phyloP scores from a whole-genome alignment of 2,797 vertebrate genomes.

The Acanthurus tractus region DNA sequence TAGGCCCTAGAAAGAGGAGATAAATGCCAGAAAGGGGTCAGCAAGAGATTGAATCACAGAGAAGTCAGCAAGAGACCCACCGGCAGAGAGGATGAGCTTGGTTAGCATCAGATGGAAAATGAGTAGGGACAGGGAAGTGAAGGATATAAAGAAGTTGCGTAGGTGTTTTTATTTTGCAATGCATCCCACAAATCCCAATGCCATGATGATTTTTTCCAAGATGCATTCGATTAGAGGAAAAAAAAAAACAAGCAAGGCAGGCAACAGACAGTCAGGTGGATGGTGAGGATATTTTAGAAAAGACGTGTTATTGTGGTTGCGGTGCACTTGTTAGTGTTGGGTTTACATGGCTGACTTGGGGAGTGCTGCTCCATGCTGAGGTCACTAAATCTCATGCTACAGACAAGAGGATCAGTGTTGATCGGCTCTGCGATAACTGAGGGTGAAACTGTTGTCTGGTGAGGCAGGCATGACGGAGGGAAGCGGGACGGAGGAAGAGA shows the following conservation, averaged over 20 bases:
- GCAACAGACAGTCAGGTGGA: constrained; percentile 68
- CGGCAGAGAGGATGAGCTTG: constrained; percentile 52
- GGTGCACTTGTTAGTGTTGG: constrained; percentile 46
- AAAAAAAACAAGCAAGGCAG: constrained; percentile 74
- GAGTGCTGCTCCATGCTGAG: constrained; percentile 34
- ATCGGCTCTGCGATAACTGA: constrained; percentile 25
- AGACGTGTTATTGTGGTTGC: constrained; percentile 21
- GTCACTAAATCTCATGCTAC: constrained; percentile 59
- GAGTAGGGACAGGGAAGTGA: constrained; percentile 36
- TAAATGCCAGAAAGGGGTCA: constrained; percentile 89
- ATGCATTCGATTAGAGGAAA: constrained; percentile 63
- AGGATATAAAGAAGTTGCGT: constrained; percentile 27
- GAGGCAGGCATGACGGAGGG: constrained; percentile 40
- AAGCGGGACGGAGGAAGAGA: constrained; percentile 20
- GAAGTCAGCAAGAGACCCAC: constrained; percentile 69
- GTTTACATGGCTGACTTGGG: constrained; percentile 23
- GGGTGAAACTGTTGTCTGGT: constrained; percentile 39
- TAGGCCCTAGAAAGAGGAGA: constrained; percentile 89
- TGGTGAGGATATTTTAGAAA: constrained; percentile 7
- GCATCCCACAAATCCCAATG: constrained; percentile 35
- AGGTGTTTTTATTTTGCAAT: constrained; percentile 31
- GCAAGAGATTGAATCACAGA: constrained; percentile 80
- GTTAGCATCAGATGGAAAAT: constrained; percentile 68
- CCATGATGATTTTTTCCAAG: constrained; percentile 43
- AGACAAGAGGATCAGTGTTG: constrained; percentile 47